Evolutionary conservation across 1,140 invertebrate genomes (phyloP), one percentile per base, ranked within the genome.

Genomic region (Oedothorax gibbosus): DNA sequence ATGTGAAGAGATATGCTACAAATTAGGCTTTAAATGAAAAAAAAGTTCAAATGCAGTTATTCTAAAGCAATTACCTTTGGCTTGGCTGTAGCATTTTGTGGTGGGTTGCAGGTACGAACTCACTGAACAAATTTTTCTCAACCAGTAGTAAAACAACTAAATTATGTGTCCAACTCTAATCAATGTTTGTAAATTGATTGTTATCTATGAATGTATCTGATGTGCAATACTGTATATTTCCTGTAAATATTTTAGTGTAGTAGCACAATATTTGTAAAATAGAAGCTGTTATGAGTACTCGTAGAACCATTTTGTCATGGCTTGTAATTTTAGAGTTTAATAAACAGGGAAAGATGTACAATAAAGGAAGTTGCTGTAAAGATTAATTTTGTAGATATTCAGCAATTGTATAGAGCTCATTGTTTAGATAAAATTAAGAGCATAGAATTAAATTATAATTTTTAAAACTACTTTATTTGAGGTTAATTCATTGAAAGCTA

Each of bases 61-160:
- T 35, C 5, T 35, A 60, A 56, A 60, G 18, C 10, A 75, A 50
- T 82, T 82, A 84, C 50, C 60, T 84, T 65, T 84, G 72, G 81
- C 81, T 76, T 68, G 76, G 71, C 51, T 75, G 81, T 84, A 84
- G 62, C 15, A 57, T 20, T 84, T 76, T 84, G 81, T 84, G 81
- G 81, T 84, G 81, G 81, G 81, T 84, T 84, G 81, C 81, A 84
- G 81, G 81, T 84, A 84, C 68, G 71, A 62, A 84, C 81, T 84
- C 81, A 84, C 81, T 75, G 81, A 84, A 84, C 80, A 83, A 83
- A 83, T 65, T 21, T 56, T 56, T 57, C 20, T 84, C 60, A 75
- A 35, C 35, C 35, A 35, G 35, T 35, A 35, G 20, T 51, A 75
- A 84, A 72, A 69, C 50, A 7, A 49, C 65, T 66, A 57, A 84